phyloP scores from a whole-genome alignment of 2,113 vertebrate species.

The Leptobrachium ailaonicum region DNA sequence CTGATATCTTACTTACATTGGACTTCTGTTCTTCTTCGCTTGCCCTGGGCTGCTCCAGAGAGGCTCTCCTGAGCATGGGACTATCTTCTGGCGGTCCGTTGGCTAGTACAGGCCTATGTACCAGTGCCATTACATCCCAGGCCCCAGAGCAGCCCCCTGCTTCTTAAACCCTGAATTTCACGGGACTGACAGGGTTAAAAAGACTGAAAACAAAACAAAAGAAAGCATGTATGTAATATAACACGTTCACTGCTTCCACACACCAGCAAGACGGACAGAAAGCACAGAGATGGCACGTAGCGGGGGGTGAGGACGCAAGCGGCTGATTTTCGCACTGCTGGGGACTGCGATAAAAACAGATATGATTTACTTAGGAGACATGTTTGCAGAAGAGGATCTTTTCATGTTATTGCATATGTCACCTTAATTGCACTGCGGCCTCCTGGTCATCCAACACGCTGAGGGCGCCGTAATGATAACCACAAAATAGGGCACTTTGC shows the following conservation, averaged over 20 bases:
- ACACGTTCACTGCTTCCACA: neutral
- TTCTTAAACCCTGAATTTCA: slow-evolving; percentile 44
- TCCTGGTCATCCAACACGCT: too few relatives aligned
- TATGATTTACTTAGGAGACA: too few relatives aligned
- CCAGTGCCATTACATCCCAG: slow-evolving; percentile 11
- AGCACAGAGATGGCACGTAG: too few relatives aligned
- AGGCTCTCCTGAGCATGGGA: slow-evolving; percentile 41
- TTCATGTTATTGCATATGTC: too few relatives aligned
- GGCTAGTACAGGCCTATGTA: slow-evolving; percentile 34
- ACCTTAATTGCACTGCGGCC: too few relatives aligned
- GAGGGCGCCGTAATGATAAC: too few relatives aligned
- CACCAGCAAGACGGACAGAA: too few relatives aligned
- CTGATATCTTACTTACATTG: slow-evolving; percentile 41
- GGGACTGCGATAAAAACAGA: too few relatives aligned
- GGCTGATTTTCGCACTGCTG: too few relatives aligned
- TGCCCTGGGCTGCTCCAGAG: slow-evolving; percentile 38
- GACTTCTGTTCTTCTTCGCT: slow-evolving; percentile 40
- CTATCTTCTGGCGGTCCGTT: slow-evolving; percentile 43
- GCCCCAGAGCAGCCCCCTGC: slow-evolving; percentile 29
- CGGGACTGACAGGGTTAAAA: slow-evolving; percentile 30
- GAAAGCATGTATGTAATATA: neutral
- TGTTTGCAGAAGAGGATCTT: too few relatives aligned
- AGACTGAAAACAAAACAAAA: neutral
- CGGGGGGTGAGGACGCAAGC: too few relatives aligned
- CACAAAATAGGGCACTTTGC: too few relatives aligned